These are phyloP conservation scores for Drosophila parvula DNA, from an alignment of 1,140 invertebrate species.

Conservation along the genomic window DNA sequence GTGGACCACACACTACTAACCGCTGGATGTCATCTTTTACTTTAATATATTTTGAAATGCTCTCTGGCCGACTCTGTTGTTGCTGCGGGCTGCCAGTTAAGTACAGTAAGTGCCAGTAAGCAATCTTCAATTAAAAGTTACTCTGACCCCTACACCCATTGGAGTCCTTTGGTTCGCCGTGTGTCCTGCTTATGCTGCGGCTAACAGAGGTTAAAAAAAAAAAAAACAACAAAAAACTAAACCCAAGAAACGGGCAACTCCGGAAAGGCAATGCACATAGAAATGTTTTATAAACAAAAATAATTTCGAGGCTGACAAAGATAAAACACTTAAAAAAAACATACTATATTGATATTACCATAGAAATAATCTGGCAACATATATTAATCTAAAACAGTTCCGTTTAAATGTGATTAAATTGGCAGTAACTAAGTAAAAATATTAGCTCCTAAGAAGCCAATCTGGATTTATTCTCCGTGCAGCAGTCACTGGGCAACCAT, in stretches of 20 bases:
- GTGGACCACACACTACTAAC: constrained; percentile 34
- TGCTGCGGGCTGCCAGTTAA: constrained; percentile 37
- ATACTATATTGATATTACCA: no score
- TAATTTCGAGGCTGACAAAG: constrained; percentile 66
- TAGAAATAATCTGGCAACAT: background rate
- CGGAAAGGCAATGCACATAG: constrained; percentile 26
- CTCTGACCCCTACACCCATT: constrained; percentile 16
- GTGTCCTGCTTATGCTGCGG: constrained; percentile 22
- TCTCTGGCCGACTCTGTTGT: constrained; percentile 19
- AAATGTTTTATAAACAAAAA: constrained; percentile 73
- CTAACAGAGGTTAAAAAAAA: constrained; percentile 21
- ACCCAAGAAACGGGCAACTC: background rate
- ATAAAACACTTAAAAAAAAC: constrained; percentile 2
- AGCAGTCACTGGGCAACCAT: constrained; percentile 22
- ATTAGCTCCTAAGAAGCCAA: background rate
- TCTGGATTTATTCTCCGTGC: constrained; percentile 5
- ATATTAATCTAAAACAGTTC: background rate
- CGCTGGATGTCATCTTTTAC: constrained; percentile 64
- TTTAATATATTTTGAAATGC: constrained; percentile 62
- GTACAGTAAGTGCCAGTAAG: constrained; percentile 52
- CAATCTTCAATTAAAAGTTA: constrained; percentile 80
- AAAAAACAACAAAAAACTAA: constrained; percentile 1
- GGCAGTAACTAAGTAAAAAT: background rate
- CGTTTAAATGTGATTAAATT: background rate
- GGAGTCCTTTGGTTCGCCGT: constrained; percentile 16